These are phyloP conservation scores for Lutraria rhynchaena DNA, from an alignment of 1,140 invertebrate genomes.

Conservation along the genomic window DNA sequence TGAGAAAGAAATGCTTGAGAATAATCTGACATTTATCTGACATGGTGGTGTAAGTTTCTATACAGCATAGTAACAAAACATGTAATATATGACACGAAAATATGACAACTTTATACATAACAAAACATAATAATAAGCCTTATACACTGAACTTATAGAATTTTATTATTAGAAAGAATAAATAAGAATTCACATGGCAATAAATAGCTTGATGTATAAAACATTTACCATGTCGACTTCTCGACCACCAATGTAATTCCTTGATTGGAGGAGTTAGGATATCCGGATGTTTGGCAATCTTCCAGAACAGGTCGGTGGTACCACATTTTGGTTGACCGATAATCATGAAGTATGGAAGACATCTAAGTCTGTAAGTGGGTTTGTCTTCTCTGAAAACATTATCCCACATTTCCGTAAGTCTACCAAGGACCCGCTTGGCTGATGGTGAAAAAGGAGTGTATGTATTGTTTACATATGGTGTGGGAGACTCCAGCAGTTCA, in stretches of 20 bases:
- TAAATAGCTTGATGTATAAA: too few relatives aligned
- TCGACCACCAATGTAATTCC: constrained; percentile 79
- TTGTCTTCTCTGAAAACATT: constrained; percentile 8
- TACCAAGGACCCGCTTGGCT: constrained; percentile 41
- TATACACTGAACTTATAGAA: too few relatives aligned
- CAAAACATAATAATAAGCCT: too few relatives aligned
- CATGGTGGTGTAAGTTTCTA: too few relatives aligned
- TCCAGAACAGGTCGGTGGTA: constrained; percentile 76
- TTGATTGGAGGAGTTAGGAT: constrained; percentile 71
- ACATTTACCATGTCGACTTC: constrained; percentile 74
- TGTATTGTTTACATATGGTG: constrained; percentile 68
- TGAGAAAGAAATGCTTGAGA: too few relatives aligned
- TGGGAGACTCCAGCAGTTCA: constrained; percentile 58
- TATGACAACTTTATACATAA: too few relatives aligned
- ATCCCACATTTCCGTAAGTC: constrained; percentile 63
- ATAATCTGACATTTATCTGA: too few relatives aligned
- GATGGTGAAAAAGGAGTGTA: constrained; percentile 64
- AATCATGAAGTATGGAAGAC: constrained; percentile 77
- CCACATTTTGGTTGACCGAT: constrained; percentile 78
- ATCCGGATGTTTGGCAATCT: constrained; percentile 71
- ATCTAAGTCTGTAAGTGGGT: constrained; percentile 63
- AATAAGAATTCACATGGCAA: too few relatives aligned
- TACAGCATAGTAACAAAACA: too few relatives aligned
- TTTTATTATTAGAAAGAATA: too few relatives aligned
- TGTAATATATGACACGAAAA: too few relatives aligned